A percentile compares a stretch with the other conserved stretches of the same genome.
Evolutionary conservation across 2,888 invertebrate species (phyloP).

Genomic region (Dioctria rufipes): DNA sequence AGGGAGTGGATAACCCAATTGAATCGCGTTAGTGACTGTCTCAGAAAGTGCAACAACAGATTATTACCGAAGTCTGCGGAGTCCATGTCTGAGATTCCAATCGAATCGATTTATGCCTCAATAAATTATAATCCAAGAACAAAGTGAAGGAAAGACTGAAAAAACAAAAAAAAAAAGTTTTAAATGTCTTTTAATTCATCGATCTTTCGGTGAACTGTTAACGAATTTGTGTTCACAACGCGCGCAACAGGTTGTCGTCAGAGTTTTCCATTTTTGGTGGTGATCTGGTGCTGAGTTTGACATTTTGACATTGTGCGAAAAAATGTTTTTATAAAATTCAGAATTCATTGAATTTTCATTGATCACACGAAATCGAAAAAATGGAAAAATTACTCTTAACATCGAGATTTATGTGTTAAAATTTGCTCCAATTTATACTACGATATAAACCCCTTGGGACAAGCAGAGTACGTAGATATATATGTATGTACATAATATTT

Average conservation of each 20-base stretch:
- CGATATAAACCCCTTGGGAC: background rate
- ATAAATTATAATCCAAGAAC: conserved; percentile 48
- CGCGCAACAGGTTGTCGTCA: conserved; percentile 41
- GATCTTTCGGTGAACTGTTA: conserved; percentile 11
- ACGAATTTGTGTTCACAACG: conserved; percentile 30
- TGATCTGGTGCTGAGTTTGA: conserved; percentile 24
- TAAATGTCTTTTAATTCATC: background rate
- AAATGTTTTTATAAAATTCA: conserved; percentile 1
- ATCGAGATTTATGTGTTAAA: background rate
- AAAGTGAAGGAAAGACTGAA: conserved; percentile 11
- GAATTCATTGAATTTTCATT: background rate
- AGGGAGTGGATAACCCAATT: conserved; percentile 34
- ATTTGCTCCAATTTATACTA: background rate
- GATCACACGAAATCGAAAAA: too few relatives aligned
- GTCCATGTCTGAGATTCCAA: conserved; percentile 46
- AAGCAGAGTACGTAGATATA: too few relatives aligned
- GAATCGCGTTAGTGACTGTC: conserved; percentile 5
- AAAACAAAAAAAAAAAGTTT: background rate
- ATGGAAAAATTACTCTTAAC: too few relatives aligned
- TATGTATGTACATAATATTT: conserved; percentile 2
- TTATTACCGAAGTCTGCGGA: conserved; percentile 40
- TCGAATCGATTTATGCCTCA: conserved; percentile 49
- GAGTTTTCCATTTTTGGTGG: conserved; percentile 23
- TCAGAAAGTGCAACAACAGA: conserved; percentile 26
- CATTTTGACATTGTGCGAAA: conserved; percentile 13